Conservation (phyloP, 2,888 invertebrate species). For the Cataglyphis cursor region DNA sequence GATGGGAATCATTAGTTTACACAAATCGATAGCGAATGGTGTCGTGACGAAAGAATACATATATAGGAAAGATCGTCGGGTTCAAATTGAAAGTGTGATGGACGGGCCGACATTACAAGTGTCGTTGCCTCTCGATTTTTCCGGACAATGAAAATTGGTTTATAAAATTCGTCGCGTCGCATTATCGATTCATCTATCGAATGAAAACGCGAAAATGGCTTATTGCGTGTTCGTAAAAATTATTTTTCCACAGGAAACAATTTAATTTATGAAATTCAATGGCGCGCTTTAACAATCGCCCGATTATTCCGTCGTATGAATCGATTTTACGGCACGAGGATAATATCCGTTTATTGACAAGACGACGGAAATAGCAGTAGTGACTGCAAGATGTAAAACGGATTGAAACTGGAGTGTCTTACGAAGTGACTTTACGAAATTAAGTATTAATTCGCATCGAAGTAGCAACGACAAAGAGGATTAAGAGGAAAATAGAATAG, state of each 20-base stretch:
- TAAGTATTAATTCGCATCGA: conserved; percentile 37
- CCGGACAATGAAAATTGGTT: conserved; percentile 6
- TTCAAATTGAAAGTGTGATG: conserved; percentile 57
- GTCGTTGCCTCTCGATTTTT: conserved; percentile 44
- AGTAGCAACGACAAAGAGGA: background rate
- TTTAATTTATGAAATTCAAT: conserved; percentile 11
- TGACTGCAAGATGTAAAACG: background rate
- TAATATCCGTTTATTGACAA: conserved; percentile 40
- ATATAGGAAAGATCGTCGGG: conserved; percentile 19
- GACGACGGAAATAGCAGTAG: conserved; percentile 25
- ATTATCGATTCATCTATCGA: background rate
- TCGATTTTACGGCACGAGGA: conserved; percentile 24
- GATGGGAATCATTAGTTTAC: conserved; percentile 50
- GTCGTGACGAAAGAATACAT: conserved; percentile 15
- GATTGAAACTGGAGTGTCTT: conserved; percentile 7
- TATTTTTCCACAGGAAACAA: background rate
- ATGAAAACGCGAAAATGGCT: background rate
- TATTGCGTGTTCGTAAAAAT: conserved; percentile 10
- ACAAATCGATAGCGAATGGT: conserved; percentile 44
- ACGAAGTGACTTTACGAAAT: background rate
- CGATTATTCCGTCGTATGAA: conserved; percentile 5
- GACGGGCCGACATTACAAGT: conserved; percentile 25
- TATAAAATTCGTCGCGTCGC: conserved; percentile 32
- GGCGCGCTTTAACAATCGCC: background rate
- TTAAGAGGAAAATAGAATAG: background rate